Conservation (phyloP, 2,888 invertebrate species). For the Sinohyriopsis cumingii region DNA sequence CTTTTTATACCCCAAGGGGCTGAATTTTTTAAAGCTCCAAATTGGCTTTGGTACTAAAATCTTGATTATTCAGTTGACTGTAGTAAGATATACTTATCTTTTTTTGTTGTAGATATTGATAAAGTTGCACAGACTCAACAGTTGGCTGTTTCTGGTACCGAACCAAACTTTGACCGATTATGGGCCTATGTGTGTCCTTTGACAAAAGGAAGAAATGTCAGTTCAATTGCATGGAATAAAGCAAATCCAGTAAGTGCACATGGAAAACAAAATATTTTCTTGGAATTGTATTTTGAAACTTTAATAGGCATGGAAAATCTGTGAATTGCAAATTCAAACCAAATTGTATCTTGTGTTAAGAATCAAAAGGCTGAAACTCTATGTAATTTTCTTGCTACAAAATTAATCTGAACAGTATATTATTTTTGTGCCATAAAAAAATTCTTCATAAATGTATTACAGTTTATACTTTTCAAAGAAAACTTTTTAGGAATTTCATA, state of each 20-base stretch:
- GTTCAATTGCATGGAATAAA: conserved; percentile 70
- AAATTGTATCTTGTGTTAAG: too few species aligned
- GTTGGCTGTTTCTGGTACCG: conserved; percentile 52
- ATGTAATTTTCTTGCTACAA: too few species aligned
- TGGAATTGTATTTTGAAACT: too few species aligned
- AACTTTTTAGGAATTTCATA: too few species aligned
- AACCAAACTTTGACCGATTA: conserved; percentile 67
- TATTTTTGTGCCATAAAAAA: too few species aligned
- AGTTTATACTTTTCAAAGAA: too few species aligned
- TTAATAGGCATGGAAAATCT: not conserved
- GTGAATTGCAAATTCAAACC: not conserved
- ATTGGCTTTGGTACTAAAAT: too few species aligned
- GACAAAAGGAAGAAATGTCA: conserved; percentile 68
- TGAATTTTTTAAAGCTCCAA: too few species aligned
- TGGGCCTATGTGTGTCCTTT: conserved; percentile 68
- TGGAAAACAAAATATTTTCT: not conserved
- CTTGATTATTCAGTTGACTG: not conserved
- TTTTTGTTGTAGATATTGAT: conserved; percentile 49
- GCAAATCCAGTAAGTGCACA: conserved; percentile 61
- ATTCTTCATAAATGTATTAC: too few species aligned
- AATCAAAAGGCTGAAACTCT: too few species aligned
- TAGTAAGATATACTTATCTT: conserved; percentile 1
- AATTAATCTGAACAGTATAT: too few species aligned
- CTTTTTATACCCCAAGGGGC: too few species aligned
- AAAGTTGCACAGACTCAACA: conserved; percentile 28